These are phyloP conservation scores for Hylomyscus alleni DNA, from an alignment of 2,797 vertebrate species.

Conservation along the genomic window DNA sequence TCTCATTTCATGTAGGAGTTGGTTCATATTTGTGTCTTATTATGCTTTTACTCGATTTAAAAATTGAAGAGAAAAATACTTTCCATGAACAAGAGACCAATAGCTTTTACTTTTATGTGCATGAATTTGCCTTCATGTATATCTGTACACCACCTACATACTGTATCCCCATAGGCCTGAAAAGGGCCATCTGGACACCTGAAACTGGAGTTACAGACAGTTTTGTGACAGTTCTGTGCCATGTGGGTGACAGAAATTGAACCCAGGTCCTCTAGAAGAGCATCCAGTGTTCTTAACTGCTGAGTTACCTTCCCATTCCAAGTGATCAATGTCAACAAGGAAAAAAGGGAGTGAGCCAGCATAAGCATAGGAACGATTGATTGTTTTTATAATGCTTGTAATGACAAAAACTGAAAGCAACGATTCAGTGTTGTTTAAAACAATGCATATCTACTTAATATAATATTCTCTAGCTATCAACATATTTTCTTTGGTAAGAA, in stretches of 20 bases:
- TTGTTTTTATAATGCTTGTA: not conserved
- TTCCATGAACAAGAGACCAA: not conserved
- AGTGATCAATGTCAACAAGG: not conserved
- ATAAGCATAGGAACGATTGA: not conserved
- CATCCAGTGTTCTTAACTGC: not conserved
- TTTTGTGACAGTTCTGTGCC: too few species aligned
- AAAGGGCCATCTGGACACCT: not conserved
- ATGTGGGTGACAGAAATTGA: not conserved
- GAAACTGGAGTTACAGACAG: not conserved
- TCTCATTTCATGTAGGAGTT: not conserved
- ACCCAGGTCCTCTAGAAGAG: not conserved
- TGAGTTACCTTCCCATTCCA: not conserved
- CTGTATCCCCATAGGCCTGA: not conserved
- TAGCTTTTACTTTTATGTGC: not conserved
- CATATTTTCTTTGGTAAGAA: not conserved
- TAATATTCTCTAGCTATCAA: not conserved
- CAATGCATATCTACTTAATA: not conserved
- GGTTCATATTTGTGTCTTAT: constrained; percentile 17
- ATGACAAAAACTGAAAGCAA: not conserved
- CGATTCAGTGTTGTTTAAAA: not conserved
- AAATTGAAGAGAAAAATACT: not conserved
- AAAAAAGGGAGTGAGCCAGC: not conserved
- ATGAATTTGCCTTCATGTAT: not conserved
- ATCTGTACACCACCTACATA: not conserved
- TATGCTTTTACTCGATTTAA: not conserved